phyloP scores from a whole-genome alignment of 2,888 invertebrate species.

The Diabrotica balteata region DNA sequence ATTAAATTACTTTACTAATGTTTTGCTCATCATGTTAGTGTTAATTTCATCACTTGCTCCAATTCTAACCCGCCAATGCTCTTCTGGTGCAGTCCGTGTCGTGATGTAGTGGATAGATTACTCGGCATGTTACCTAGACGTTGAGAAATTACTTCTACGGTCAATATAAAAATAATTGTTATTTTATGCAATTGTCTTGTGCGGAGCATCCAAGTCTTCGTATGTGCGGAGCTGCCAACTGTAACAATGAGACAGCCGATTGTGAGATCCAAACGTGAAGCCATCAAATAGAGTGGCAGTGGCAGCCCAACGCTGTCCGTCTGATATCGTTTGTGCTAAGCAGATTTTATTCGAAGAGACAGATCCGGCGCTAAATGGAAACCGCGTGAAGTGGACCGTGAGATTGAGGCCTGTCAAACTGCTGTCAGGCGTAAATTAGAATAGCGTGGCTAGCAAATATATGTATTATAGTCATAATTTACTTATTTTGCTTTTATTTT shows the following conservation, averaged over 20 bases:
- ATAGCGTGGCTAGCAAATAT: too few species aligned
- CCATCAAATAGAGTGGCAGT: constrained; percentile 21
- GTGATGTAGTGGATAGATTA: constrained; percentile 42
- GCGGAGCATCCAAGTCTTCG: constrained; percentile 8
- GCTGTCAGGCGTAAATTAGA: too few species aligned
- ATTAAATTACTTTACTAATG: too few species aligned
- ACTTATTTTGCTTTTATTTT: too few species aligned
- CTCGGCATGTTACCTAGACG: constrained; percentile 36
- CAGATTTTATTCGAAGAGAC: constrained; percentile 17
- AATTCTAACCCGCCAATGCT: constrained; percentile 7
- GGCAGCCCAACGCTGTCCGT: constrained; percentile 7
- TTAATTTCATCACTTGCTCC: too few species aligned
- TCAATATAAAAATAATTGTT: constrained; percentile 42
- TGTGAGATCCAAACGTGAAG: constrained; percentile 65
- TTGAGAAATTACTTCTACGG: constrained; percentile 45
- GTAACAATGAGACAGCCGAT: constrained; percentile 83
- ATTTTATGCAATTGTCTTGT: constrained; percentile 36
- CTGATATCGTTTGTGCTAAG: constrained; percentile 15
- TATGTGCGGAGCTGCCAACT: constrained; percentile 83
- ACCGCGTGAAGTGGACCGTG: not conserved
- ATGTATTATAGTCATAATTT: too few species aligned
- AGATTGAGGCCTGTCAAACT: too few species aligned
- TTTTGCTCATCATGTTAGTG: too few species aligned
- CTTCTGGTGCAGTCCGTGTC: constrained; percentile 12
- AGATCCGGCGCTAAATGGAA: constrained; percentile 1